These are phyloP conservation scores for Calameuta pallipes DNA, from an alignment of 2,888 invertebrate genomes.

Conservation along the genomic window DNA sequence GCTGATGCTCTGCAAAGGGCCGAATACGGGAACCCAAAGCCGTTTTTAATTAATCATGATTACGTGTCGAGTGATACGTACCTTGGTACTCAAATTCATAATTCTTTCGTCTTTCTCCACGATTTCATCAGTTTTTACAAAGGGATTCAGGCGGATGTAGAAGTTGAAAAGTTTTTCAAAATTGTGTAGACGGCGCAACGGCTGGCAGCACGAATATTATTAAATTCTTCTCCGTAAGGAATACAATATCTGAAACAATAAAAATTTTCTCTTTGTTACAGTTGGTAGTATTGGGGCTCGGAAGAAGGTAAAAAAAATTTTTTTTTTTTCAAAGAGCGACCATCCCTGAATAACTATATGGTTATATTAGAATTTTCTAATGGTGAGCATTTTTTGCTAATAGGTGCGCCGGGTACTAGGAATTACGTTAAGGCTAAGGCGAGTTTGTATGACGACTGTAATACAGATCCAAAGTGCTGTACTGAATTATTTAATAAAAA, in stretches of 20 bases:
- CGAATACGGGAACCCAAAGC: slow-evolving; percentile 29
- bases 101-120: slow-evolving; percentile 11
- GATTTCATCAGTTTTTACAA: neutral
- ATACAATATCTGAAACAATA: no score
- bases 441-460: neutral
- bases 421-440: neutral
- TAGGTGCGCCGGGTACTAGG: no score
- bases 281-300: no score
- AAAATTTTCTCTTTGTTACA: no score
- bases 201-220: neutral
- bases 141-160: neutral
- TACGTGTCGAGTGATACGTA: slow-evolving; percentile 22
- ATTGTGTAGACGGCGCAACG: neutral
- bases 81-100: slow-evolving; percentile 8
- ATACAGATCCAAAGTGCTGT: neutral
- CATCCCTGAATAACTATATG: no score
- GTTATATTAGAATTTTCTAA: no score
- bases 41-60: slow-evolving; percentile 47
- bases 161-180: neutral
- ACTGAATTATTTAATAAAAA: neutral
- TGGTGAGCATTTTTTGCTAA: no score
- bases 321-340: no score
- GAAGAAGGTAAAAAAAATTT: no score
- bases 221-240: neutral
- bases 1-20: slow-evolving; percentile 6